Evolutionary conservation across 1,140 invertebrate genomes (phyloP).

Genomic region (Stratiolaelaps scimitus): DNA sequence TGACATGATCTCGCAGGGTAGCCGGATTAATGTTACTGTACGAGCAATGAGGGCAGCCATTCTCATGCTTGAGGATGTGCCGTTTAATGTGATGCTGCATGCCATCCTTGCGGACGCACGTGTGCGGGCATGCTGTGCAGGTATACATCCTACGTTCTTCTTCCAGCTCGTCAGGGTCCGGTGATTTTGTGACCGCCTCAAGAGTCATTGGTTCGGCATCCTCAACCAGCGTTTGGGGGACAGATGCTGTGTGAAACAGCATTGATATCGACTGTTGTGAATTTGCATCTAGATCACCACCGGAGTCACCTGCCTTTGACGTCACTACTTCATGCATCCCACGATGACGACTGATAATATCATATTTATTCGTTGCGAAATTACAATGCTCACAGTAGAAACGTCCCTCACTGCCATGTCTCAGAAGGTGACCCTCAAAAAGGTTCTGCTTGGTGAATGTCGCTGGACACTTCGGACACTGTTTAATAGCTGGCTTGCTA

Average conservation of each 20-base stretch:
- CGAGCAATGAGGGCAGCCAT: conserved; percentile 67
- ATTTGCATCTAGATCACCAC: conserved; percentile 7
- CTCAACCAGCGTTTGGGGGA: conserved; percentile 48
- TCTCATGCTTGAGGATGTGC: conserved; percentile 50
- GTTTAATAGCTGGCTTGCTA: conserved; percentile 34
- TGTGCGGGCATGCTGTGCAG: conserved; percentile 65
- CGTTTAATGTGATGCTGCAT: conserved; percentile 60
- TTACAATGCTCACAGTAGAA: conserved; percentile 67
- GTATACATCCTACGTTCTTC: conserved; percentile 44
- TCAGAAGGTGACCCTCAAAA: conserved; percentile 47
- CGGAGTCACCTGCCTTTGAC: conserved; percentile 30
- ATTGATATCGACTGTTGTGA: conserved; percentile 16
- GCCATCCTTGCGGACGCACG: conserved; percentile 55
- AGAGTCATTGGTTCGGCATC: conserved; percentile 74
- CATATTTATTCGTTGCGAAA: conserved; percentile 62
- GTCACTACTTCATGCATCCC: conserved; percentile 46
- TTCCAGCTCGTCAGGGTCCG: conserved; percentile 27
- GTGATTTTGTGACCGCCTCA: conserved; percentile 65
- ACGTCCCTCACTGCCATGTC: conserved; percentile 54
- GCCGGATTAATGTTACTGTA: conserved; percentile 62
- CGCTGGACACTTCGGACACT: conserved; percentile 54
- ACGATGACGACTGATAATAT: conserved; percentile 59
- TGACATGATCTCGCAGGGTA: conserved; percentile 62
- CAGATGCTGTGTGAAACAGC: conserved; percentile 25
- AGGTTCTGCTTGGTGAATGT: conserved; percentile 49